Percentiles rank a stretch among this genome's conserved stretches.
Evolutionary conservation across 2,797 vertebrate species (phyloP).

Genomic region (Lutjanus campechanus): DNA sequence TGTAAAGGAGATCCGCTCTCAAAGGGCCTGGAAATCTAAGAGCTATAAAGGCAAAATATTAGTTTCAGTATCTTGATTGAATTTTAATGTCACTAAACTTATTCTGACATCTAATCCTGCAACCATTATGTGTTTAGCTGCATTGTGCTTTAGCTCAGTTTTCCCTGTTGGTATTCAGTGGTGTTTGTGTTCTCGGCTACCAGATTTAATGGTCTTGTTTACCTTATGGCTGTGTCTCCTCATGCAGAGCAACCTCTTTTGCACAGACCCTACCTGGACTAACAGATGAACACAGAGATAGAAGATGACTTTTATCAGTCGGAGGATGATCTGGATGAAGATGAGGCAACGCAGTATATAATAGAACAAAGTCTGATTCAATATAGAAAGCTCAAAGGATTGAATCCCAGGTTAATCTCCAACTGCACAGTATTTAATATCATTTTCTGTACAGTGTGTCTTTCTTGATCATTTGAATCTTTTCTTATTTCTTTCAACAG

Average conservation of each 20-base stretch:
- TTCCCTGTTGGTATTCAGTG: conserved; percentile 22
- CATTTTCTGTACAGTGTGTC: not conserved
- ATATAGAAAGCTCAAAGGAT: conserved; percentile 78
- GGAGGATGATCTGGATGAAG: conserved; percentile 89
- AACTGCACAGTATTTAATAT: not conserved
- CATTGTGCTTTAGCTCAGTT: conserved; percentile 2
- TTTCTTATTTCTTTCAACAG: conserved; percentile 61
- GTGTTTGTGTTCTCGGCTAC: conserved; percentile 4
- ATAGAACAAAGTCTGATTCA: conserved; percentile 93
- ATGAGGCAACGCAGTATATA: conserved; percentile 90
- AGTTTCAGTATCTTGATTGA: not conserved
- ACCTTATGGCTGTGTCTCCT: conserved; percentile 16
- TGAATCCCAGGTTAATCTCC: conserved; percentile 75
- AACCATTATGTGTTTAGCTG: not conserved
- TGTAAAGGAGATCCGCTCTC: not conserved
- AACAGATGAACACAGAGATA: conserved; percentile 72
- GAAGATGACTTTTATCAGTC: conserved; percentile 80
- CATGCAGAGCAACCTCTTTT: conserved; percentile 28
- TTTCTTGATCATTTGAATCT: not conserved
- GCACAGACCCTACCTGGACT: conserved; percentile 35
- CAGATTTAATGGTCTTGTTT: conserved; percentile 48
- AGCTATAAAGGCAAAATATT: not conserved
- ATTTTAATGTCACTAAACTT: not conserved
- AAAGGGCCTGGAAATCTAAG: not conserved
- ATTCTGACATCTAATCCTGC: conserved; percentile 6